A percentile compares a stretch with the other conserved stretches of the same genome.
Conservation (phyloP, 2,888 invertebrate genomes). For the Cheilosia soror region DNA sequence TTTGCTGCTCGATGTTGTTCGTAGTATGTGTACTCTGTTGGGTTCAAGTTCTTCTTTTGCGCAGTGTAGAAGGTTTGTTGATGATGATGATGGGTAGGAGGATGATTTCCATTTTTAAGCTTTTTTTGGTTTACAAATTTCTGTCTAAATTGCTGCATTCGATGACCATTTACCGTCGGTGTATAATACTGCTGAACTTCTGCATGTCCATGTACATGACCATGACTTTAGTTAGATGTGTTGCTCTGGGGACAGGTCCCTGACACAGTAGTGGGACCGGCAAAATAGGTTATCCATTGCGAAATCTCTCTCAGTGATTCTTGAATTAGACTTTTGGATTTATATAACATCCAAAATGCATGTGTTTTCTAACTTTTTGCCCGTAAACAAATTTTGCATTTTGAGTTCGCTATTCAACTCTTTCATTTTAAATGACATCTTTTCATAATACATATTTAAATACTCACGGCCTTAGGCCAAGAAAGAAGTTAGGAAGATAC, state of each 20-base stretch:
- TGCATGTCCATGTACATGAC: slow-evolving; percentile 40
- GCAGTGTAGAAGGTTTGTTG: slow-evolving; percentile 37
- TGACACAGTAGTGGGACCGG: slow-evolving; percentile 43
- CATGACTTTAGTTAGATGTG: slow-evolving; percentile 45
- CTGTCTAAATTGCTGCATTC: slow-evolving; percentile 45
- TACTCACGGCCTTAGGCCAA: too few relatives aligned
- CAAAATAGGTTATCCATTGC: too few relatives aligned
- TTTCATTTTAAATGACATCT: too few relatives aligned
- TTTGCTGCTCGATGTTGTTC: slow-evolving; percentile 15
- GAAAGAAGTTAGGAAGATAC: too few relatives aligned
- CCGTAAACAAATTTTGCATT: too few relatives aligned
- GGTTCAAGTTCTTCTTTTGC: slow-evolving; percentile 31
- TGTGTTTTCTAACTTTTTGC: too few relatives aligned
- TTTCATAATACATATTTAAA: too few relatives aligned
- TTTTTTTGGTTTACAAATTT: slow-evolving; percentile 40
- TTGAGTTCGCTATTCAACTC: background rate
- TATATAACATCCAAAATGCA: too few relatives aligned
- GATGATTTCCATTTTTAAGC: slow-evolving; percentile 40
- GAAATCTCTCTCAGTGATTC: too few relatives aligned
- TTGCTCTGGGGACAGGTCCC: slow-evolving; percentile 8
- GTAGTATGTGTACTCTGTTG: slow-evolving; percentile 24
- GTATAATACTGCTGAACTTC: slow-evolving; percentile 29
- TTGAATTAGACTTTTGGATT: too few relatives aligned
- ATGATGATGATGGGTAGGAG: slow-evolving; percentile 59
- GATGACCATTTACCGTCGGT: slow-evolving; percentile 9